Base-by-base conservation (phyloP, 2,888 invertebrate species). In the Blera fallax region DNA sequence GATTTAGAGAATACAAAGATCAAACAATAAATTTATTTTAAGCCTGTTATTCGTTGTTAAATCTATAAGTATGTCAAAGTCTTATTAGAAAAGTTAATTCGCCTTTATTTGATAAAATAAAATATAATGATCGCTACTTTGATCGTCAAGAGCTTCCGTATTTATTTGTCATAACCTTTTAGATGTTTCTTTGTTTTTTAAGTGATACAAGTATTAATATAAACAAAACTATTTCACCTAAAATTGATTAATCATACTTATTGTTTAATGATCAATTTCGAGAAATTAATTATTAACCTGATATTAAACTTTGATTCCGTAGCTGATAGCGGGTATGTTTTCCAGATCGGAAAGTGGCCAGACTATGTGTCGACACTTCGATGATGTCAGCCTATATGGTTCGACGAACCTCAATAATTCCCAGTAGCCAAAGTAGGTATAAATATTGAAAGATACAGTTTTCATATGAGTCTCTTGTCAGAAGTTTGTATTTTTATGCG, bases 171-270 rank as follows among this genome's bases (percentile, higher is more conserved):
- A 60, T 40, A 24, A 60, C 24, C 3, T 5, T 37, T n/a, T 40
- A 24, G 40, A n/a, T 24, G 34, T 64, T 48, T 48, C 16, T 16
- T 16, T 54, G 27, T 18, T 45, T 5, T 45, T n/a, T 27, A 27
- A 27, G 37, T n/a, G 3, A 2, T 18, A n/a, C n/a, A n/a, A n/a
- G n/a, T n/a, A 21, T 7, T 21, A 16, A 8, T 18, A 56, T 34
- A 32, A 56, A 32, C 14, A 27, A 43, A 45, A 18, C n/a, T n/a
- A 64, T 48, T 48, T 48, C 64, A 64, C 32, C 45, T 32, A 64
- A 64, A 64, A 32, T 48, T 64, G 64, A 64, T 64, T 64, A 64
- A 64, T 64, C 64, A 64, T 48, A 32, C 34, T 50, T 34, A 29
- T 24, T 52, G 50, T 52, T 52, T 65, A 50, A 65, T 50, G 48